Evolutionary conservation across 2,888 invertebrate species (phyloP), one percentile per base, ranked within the genome.

Genomic region (Clepsis dumicolana): DNA sequence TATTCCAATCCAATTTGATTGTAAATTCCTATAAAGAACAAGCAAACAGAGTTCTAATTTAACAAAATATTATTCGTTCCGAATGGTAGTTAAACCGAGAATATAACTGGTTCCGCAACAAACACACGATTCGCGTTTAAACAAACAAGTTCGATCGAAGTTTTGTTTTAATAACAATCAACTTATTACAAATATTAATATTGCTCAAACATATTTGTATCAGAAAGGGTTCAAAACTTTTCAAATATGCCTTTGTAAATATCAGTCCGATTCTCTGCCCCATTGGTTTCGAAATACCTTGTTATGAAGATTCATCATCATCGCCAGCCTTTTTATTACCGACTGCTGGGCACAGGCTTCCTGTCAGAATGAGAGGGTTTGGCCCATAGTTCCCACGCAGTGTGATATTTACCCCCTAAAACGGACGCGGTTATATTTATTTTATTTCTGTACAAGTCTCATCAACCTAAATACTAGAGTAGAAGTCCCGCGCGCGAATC

Each of bases 101-200:
- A 24, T 18, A 24, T 57, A 56, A 57, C 56, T 14, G 24, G 41
- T 41, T 41, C 35, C 38, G 14, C 35, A 41, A 29, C 29, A 53
- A 29, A 21, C 61, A 57, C 35, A 61, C 29, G 3, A 35, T 56
- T 44, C 44, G 41, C 38, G 41, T 53, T n/a, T 10, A 57, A 57
- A 57, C 32, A 54, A 65, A 60, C 65, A 54, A 60, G 60, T 29
- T 52, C 41, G n/a, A 65, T 65, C 53, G 61, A 32, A 66, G 60
- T 66, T 61, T 53, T 61, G 61, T 54, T 66, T 66, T 32, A 44
- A 54, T 61, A 61, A 66, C 66, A 66, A 66, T 66, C 54, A 35
- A 66, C 32, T 66, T 44, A 32, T 66, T 54, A 41, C 32, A 66
- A 66, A 66, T 61, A 66, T 61, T 54, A 61, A 54, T 66, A 59